phyloP scores from a whole-genome alignment of 53 echinoderm and acorn worm genomes.

The Crossaster papposus region DNA sequence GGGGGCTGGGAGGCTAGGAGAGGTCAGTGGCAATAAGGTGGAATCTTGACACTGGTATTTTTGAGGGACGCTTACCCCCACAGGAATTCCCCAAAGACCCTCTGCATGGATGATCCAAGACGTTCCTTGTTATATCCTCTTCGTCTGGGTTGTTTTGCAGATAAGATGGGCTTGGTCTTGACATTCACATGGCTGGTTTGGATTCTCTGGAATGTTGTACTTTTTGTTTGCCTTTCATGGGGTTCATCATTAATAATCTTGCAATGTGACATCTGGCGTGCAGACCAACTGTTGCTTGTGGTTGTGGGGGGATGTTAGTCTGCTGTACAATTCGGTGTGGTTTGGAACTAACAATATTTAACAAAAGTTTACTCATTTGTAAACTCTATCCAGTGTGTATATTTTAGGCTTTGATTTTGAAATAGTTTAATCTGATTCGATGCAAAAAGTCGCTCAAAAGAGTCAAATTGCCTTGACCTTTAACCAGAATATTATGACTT shows the following conservation, averaged over 20 bases:
- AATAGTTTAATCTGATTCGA: not conserved
- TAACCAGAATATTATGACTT: no score
- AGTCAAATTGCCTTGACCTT: no score
- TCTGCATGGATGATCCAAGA: slow-evolving; percentile 20
- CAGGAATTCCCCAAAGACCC: slow-evolving; percentile 68
- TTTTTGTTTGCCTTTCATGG: not conserved
- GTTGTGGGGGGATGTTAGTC: not conserved
- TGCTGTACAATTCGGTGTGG: no score
- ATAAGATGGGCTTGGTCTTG: slow-evolving; percentile 41
- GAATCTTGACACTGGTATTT: slow-evolving; percentile 51
- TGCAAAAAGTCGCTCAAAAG: no score
- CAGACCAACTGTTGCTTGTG: slow-evolving; percentile 1
- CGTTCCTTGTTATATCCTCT: not conserved
- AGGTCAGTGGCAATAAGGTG: slow-evolving; percentile 8
- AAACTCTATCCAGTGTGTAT: not conserved
- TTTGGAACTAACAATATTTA: no score
- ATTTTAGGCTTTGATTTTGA: not conserved
- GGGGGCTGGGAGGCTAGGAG: no score
- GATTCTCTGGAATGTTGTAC: slow-evolving; percentile 25
- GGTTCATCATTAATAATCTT: slow-evolving; percentile 14
- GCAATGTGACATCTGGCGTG: slow-evolving; percentile 42
- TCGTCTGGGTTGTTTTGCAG: not conserved
- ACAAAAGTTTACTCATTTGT: no score
- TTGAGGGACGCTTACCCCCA: slow-evolving; percentile 52
- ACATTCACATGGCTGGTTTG: slow-evolving; percentile 30